Conservation (phyloP, 2,113 vertebrate genomes). For the Sander vitreus region DNA sequence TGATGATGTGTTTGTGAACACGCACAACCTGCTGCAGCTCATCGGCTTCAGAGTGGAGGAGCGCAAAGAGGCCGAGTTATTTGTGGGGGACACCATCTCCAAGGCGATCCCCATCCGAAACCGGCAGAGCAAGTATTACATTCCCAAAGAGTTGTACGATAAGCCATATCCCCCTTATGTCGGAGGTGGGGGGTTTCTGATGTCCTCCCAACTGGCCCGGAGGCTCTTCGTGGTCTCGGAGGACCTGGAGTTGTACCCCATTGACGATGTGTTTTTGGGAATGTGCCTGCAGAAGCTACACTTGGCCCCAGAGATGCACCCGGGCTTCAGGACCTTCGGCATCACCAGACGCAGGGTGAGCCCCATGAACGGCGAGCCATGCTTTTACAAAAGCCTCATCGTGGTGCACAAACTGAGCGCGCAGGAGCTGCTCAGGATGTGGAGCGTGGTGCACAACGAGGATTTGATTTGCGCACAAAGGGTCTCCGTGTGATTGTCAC, state of each 20-base stretch:
- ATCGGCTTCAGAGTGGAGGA: constrained; percentile 77
- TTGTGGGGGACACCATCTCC: constrained; percentile 88
- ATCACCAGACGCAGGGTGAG: constrained; percentile 74
- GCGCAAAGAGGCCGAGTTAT: constrained; percentile 72
- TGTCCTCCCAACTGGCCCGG: constrained; percentile 77
- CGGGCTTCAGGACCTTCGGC: constrained; percentile 86
- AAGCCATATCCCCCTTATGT: constrained; percentile 87
- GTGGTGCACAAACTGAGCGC: constrained; percentile 89
- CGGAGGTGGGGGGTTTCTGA: constrained; percentile 87
- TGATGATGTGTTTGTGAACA: constrained; percentile 90
- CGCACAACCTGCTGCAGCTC: constrained; percentile 85
- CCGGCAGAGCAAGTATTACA: constrained; percentile 89
- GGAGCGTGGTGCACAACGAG: constrained; percentile 80
- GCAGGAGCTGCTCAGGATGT: constrained; percentile 86
- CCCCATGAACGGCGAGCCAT: constrained; percentile 88
- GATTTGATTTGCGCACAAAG: constrained; percentile 79
- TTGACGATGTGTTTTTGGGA: constrained; percentile 90
- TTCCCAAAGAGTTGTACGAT: constrained; percentile 84
- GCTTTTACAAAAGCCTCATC: constrained; percentile 87
- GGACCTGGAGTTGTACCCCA: constrained; percentile 87
- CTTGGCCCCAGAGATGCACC: constrained; percentile 82
- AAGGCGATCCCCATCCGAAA: constrained; percentile 86
- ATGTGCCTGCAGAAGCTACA: constrained; percentile 85
- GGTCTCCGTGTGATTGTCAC: constrained; percentile 41
- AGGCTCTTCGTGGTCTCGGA: constrained; percentile 78